Evolutionary conservation across 2,888 invertebrate species (phyloP).

Genomic region (Ectropis crepuscularia): DNA sequence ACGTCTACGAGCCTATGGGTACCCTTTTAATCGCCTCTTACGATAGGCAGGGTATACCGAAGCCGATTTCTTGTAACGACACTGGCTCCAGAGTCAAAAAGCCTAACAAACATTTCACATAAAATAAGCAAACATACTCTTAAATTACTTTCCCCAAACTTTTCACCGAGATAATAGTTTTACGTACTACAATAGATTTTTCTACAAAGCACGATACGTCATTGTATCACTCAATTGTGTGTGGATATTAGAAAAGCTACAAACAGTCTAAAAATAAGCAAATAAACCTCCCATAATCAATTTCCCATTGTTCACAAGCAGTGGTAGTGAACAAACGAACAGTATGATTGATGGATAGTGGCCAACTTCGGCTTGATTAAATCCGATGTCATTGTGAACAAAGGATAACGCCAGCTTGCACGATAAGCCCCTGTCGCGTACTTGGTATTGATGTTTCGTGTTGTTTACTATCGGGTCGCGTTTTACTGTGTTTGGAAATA

Average conservation of each 20-base stretch:
- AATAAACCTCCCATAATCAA: slow-evolving; percentile 14
- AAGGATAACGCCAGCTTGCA: slow-evolving; percentile 21
- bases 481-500: slow-evolving; percentile 1
- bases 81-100: no score
- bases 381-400: slow-evolving; percentile 36
- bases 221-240: not conserved
- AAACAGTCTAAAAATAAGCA: slow-evolving; percentile 2
- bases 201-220: no score
- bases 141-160: no score
- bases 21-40: no score
- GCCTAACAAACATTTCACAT: no score
- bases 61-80: no score
- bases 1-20: no score
- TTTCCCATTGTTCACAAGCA: slow-evolving; percentile 23
- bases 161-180: no score
- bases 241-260: not conserved
- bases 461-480: slow-evolving; percentile 12
- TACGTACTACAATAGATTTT: no score
- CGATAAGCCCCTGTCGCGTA: slow-evolving; percentile 14
- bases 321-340: slow-evolving; percentile 30
- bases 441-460: slow-evolving; percentile 12
- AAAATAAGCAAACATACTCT: no score
- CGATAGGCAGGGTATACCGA: no score
- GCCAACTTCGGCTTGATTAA: slow-evolving; percentile 36
- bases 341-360: slow-evolving; percentile 39